Conservation (phyloP, 2,888 invertebrate species). For the Tipula unca region DNA sequence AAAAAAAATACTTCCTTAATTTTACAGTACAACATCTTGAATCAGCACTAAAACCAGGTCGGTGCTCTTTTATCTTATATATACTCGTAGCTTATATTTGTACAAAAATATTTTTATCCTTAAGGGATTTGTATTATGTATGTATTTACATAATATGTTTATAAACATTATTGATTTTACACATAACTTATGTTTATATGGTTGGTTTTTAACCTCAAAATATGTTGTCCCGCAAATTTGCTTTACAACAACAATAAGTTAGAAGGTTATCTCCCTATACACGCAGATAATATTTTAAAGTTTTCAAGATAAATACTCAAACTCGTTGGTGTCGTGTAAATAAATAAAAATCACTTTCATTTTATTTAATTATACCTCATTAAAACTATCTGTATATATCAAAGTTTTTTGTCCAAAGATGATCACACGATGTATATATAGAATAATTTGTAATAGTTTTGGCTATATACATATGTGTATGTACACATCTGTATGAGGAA, state of each 20-base stretch:
- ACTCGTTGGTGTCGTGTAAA: no score
- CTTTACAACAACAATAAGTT: no score
- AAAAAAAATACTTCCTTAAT: not conserved
- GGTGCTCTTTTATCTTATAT: not conserved
- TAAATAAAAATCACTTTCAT: not conserved
- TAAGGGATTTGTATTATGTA: not conserved
- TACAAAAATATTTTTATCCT: not conserved
- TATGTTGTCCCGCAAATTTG: no score
- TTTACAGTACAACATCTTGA: conserved; percentile 8
- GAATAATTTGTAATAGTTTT: not conserved
- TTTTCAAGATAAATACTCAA: no score
- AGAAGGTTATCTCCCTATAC: no score
- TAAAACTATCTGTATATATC: not conserved
- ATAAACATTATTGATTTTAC: not conserved
- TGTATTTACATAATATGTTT: not conserved
- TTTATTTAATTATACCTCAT: not conserved
- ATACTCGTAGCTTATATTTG: not conserved
- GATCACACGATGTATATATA: not conserved
- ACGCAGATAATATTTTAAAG: no score
- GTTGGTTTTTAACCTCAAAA: not conserved
- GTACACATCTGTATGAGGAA: not conserved
- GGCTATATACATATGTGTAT: not conserved
- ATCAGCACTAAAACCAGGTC: conserved; percentile 2
- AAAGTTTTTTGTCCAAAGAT: not conserved
- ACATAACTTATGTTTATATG: not conserved